Evolutionary conservation across 2,888 invertebrate genomes (phyloP), one percentile per base, ranked within the genome.

Genomic region (Apocheima hispidaria): DNA sequence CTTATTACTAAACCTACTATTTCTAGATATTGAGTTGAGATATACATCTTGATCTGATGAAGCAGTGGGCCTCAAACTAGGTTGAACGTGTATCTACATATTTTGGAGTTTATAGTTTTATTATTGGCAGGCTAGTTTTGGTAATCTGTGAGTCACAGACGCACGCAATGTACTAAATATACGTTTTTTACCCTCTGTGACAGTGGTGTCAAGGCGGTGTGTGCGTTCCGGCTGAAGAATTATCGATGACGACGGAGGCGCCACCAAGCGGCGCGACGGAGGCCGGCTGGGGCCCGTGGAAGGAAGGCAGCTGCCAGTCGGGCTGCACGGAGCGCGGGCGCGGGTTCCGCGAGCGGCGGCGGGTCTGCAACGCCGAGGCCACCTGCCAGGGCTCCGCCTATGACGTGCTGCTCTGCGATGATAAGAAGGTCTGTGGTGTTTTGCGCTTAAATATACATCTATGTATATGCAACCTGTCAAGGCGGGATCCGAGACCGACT

Each of bases 141-240:
- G n/a, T n/a, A 10, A 7, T 4, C 12, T 10, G 4, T 40, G 26
- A 44, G 2, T 26, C 6, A n/a, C 12, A 9, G 33, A 10, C 2
- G 7, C 12, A 26, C 3, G 2, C n/a, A n/a, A n/a, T n/a, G n/a
- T n/a, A n/a, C n/a, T n/a, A n/a, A n/a, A n/a, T n/a, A n/a, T n/a
- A n/a, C n/a, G n/a, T n/a, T n/a, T 12, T 30, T 18, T 30, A 10
- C 6, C 18, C 28, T 10, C 28, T 10, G 14, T 73, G 77, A 40
- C 81, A 95, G 95, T 95, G 95, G 93, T 96, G 96, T 79, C 94
- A 94, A 83, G 95, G 95, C 14, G 96, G 96, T 1, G 92, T 93
- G 53, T 96, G 96, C 73, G 90, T 94, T 12, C 82, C 85, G 0
- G 72, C 83, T n/a, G 90, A 81, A 46, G 74, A 82, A 2, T 72